Conservation (phyloP, 2,888 invertebrate genomes). For the Drosophila recens region DNA sequence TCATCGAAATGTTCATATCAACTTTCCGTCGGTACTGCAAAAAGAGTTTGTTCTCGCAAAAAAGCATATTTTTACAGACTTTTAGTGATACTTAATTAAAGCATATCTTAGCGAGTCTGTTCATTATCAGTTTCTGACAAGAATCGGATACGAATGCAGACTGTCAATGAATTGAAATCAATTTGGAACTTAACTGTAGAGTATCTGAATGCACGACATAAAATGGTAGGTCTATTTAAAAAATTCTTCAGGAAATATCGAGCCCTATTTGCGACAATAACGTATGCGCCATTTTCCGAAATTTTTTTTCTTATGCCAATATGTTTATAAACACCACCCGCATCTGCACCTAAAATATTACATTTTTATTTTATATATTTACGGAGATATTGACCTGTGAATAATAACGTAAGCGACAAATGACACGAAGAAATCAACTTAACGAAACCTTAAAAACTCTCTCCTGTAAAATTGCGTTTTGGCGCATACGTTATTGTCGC, state of each 20-base stretch:
- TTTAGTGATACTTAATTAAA: conserved; percentile 10
- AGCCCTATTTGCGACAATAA: no score
- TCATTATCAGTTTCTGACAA: background rate
- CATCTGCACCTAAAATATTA: no score
- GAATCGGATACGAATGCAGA: background rate
- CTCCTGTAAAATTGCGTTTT: no score
- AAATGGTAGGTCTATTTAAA: background rate
- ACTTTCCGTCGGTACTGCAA: background rate
- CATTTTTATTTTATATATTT: no score
- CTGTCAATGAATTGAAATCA: background rate
- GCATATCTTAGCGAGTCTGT: conserved; percentile 7
- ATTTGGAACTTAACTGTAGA: background rate
- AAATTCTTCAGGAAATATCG: background rate
- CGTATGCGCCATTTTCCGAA: no score
- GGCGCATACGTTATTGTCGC: no score
- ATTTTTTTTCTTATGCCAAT: no score
- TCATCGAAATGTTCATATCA: conserved; percentile 14
- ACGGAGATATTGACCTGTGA: no score
- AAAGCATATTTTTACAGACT: conserved; percentile 1
- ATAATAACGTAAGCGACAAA: no score
- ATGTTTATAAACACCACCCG: no score
- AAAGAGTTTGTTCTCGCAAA: background rate
- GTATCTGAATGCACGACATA: background rate
- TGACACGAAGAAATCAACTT: no score
- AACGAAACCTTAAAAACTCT: no score